Conservation (phyloP, 2,888 invertebrate species). For the Ryuthela nishihirai region DNA sequence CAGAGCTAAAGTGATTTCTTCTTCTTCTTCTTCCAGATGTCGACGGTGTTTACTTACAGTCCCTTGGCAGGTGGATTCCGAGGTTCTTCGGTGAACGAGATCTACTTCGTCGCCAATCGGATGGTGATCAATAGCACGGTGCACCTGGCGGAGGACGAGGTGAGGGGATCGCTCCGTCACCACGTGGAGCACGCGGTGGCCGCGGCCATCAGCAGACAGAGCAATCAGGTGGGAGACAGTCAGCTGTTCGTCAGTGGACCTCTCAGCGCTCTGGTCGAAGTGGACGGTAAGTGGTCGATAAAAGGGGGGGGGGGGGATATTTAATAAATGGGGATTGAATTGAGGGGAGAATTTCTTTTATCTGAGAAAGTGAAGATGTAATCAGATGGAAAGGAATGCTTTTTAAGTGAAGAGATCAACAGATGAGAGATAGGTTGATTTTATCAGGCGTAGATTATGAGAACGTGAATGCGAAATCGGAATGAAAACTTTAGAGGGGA, state of each 20-base stretch:
- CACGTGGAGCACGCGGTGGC: conserved; percentile 80
- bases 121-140: conserved; percentile 83
- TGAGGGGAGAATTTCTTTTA: no score
- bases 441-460: no score
- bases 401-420: no score
- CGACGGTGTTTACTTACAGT: conserved; percentile 81
- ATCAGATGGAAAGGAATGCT: no score
- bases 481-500: no score
- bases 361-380: no score
- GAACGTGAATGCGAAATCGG: no score
- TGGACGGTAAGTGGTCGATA: conserved; percentile 45
- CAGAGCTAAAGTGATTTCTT: no score
- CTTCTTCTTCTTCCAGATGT: conserved; percentile 10
- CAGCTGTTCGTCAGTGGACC: conserved; percentile 55
- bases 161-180: conserved; percentile 63
- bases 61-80: conserved; percentile 84
- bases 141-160: conserved; percentile 57
- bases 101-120: conserved; percentile 62
- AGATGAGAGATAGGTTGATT: no score
- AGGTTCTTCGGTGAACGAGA: conserved; percentile 71
- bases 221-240: conserved; percentile 83
- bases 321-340: no score
- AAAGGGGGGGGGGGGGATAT: no score
- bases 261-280: conserved; percentile 34
- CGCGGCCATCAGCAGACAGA: conserved; percentile 75